Evolutionary conservation across 2,797 vertebrate species (phyloP).

Genomic region (Cirrhinus mrigala): DNA sequence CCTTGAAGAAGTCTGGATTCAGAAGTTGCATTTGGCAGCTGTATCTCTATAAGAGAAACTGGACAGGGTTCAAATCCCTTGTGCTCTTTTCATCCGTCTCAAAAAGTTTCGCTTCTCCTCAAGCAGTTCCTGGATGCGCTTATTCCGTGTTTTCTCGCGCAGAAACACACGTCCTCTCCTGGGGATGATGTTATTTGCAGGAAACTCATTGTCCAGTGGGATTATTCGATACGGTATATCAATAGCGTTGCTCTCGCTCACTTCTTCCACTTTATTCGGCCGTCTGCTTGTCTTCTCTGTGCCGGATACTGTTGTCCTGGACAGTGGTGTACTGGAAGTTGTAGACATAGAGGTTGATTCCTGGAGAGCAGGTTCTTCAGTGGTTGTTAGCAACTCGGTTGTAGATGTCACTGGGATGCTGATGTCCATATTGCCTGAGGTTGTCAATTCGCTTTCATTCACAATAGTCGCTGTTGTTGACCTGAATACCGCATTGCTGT

Average conservation of each 20-base stretch:
- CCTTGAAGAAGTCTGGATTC: conserved; percentile 57
- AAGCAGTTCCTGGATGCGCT: conserved; percentile 93
- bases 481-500: neutral
- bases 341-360: neutral
- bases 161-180: conserved; percentile 79
- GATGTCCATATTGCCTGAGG: conserved; percentile 61
- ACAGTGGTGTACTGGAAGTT: conserved; percentile 1
- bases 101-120: conserved; percentile 88
- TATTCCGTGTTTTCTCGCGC: conserved; percentile 91
- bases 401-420: conserved; percentile 31
- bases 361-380: neutral
- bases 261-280: conserved; percentile 74
- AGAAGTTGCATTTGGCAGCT: conserved; percentile 59
- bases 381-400: conserved; percentile 2
- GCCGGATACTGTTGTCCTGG: neutral
- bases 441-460: conserved; percentile 60
- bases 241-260: conserved; percentile 85
- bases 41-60: conserved; percentile 79
- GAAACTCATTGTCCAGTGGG: conserved; percentile 78
- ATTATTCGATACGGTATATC: conserved; percentile 79
- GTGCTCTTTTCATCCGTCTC: conserved; percentile 82
- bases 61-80: conserved; percentile 62
- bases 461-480: conserved; percentile 53
- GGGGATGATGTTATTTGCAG: conserved; percentile 87
- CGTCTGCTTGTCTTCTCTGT: conserved; percentile 49